Conservation (phyloP, 2,888 invertebrate species). For the Drosophila colorata region DNA sequence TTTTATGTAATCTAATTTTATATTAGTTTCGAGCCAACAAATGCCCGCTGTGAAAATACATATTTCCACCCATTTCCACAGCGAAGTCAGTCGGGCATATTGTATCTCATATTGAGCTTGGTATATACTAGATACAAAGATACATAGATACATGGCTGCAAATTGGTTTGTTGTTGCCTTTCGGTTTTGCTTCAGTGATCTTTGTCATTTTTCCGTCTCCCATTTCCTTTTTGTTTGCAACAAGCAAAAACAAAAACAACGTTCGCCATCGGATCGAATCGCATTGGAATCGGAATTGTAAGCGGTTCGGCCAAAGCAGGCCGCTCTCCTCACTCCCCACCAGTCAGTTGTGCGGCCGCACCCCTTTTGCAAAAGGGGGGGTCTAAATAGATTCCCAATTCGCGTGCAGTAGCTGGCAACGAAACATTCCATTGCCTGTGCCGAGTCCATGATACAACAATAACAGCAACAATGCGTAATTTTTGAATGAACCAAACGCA, state of each 20-base stretch:
- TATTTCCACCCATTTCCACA: conserved; percentile 27
- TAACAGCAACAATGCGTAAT: conserved; percentile 24
- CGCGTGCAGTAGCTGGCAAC: conserved; percentile 42
- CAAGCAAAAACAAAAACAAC: conserved; percentile 34
- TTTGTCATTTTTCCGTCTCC: conserved; percentile 79
- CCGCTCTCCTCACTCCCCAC: conserved; percentile 46
- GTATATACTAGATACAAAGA: conserved; percentile 14
- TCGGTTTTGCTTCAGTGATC: conserved; percentile 82
- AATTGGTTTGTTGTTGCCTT: conserved; percentile 65
- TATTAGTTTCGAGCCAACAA: background rate
- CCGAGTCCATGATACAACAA: conserved; percentile 37
- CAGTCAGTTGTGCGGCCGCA: conserved; percentile 50
- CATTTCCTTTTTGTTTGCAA: conserved; percentile 65
- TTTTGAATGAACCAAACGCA: conserved; percentile 45
- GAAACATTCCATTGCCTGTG: conserved; percentile 56
- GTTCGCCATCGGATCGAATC: conserved; percentile 30
- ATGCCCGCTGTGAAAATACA: conserved; percentile 8
- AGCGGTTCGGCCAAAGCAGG: conserved; percentile 44
- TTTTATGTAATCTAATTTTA: conserved; percentile 1
- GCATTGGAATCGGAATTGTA: conserved; percentile 9
- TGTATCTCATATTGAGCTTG: conserved; percentile 33
- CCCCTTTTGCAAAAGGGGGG: conserved; percentile 47
- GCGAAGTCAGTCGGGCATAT: conserved; percentile 40
- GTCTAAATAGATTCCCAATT: conserved; percentile 55
- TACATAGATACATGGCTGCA: conserved; percentile 62